Percentiles rank a stretch among this genome's conserved stretches.
Evolutionary conservation across 1,140 invertebrate species (phyloP).

Genomic region (Helicoverpa armigera): DNA sequence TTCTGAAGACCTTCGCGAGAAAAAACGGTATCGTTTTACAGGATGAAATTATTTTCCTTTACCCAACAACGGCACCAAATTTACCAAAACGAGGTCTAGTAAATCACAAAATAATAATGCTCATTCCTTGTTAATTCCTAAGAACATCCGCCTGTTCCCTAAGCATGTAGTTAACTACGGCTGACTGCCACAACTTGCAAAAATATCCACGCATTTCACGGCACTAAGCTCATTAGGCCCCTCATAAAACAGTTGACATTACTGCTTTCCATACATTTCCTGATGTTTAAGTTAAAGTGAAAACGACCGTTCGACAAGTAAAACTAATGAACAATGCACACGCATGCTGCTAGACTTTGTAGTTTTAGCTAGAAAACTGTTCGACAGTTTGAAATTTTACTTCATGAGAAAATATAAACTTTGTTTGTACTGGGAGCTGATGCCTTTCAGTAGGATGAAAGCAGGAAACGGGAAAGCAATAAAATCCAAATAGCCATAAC

Average conservation of each 20-base stretch:
- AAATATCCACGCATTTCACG: neutral
- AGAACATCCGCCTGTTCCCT: too few relatives aligned
- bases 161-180: neutral
- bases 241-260: constrained; percentile 18
- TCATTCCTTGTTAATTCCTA: too few relatives aligned
- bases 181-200: neutral
- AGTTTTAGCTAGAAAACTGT: constrained; percentile 11
- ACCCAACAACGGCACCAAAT: too few relatives aligned
- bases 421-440: neutral
- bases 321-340: neutral
- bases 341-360: constrained; percentile 1
- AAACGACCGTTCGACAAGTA: neutral
- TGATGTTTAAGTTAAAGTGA: constrained; percentile 15
- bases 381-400: neutral
- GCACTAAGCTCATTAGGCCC: neutral
- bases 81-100: too few relatives aligned
- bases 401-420: neutral
- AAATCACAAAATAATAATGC: too few relatives aligned
- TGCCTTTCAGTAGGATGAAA: neutral
- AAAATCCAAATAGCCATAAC: neutral
- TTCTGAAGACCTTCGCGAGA: too few relatives aligned
- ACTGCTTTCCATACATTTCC: constrained; percentile 20
- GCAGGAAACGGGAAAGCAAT: neutral
- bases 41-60: too few relatives aligned
- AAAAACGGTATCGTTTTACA: too few relatives aligned